A percentile compares a stretch with the other conserved stretches of the same genome.
Conservation (phyloP, 2,797 vertebrate species). For the Clarias platycephalus region DNA sequence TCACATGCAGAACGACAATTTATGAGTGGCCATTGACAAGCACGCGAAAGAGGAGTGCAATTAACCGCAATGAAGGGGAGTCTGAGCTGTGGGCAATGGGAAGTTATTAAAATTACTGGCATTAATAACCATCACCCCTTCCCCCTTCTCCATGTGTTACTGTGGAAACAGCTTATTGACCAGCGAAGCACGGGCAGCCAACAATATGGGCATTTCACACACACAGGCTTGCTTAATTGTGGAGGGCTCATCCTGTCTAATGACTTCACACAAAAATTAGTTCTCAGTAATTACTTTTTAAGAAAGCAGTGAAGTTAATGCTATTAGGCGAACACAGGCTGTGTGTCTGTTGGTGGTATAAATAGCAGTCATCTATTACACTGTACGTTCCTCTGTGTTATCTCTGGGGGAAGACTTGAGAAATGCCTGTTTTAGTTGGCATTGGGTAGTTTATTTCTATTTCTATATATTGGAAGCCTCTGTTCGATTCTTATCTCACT, state of each 20-base stretch:
- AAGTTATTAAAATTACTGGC: constrained; percentile 54
- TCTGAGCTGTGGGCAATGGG: constrained; percentile 48
- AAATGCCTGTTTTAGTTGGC: neutral
- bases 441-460: neutral
- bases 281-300: constrained; percentile 32
- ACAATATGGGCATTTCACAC: constrained; percentile 29
- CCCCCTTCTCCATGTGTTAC: constrained; percentile 32
- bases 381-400: neutral
- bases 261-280: constrained; percentile 40
- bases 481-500: constrained; percentile 14
- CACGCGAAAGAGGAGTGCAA: constrained; percentile 60
- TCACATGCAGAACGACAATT: constrained; percentile 58
- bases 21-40: constrained; percentile 56
- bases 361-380: constrained; percentile 14
- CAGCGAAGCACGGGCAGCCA: constrained; percentile 31
- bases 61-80: constrained; percentile 58
- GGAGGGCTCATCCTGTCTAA: constrained; percentile 32
- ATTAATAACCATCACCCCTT: constrained; percentile 54
- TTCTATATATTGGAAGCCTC: neutral
- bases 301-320: constrained; percentile 30
- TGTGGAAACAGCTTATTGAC: constrained; percentile 49
- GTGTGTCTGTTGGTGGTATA: constrained; percentile 41
- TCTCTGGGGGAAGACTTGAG: neutral
- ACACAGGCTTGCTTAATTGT: constrained; percentile 26
- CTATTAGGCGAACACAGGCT: constrained; percentile 21